Conservation (phyloP, 2,113 vertebrate genomes). For the Gymnorhina tibicen region DNA sequence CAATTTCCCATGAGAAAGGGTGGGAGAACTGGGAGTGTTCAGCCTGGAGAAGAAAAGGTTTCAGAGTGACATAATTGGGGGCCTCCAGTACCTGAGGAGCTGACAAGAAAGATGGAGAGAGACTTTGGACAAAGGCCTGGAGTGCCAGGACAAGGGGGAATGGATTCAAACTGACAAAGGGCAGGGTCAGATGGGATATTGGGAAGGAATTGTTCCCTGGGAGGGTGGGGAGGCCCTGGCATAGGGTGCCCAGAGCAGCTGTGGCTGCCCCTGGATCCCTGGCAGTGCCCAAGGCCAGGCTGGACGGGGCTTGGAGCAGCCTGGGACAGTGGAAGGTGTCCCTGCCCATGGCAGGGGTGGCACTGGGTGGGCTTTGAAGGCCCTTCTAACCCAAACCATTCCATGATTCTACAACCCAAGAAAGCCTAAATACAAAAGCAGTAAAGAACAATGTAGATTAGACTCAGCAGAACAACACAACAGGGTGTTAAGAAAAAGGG, state of each 20-base stretch:
- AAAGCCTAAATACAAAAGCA: not conserved
- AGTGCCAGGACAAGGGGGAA: not conserved
- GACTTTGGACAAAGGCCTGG: not conserved
- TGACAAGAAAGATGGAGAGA: not conserved
- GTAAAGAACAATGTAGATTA: not conserved
- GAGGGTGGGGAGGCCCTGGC: not conserved
- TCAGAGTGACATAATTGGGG: not conserved
- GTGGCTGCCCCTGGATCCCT: not conserved
- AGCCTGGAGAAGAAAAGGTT: not conserved
- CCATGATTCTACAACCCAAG: not conserved
- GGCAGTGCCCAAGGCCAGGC: accelerated
- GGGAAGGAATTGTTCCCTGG: accelerated
- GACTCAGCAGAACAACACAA: not conserved
- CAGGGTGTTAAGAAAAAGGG: not conserved
- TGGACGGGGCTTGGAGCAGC: not conserved
- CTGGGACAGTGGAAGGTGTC: not conserved
- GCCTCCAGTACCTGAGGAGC: not conserved
- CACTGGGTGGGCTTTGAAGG: accelerated
- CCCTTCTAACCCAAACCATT: not conserved
- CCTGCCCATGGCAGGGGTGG: not conserved
- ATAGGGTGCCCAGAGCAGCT: not conserved
- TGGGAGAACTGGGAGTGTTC: not conserved
- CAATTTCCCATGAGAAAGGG: not conserved
- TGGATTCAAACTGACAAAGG: not conserved
- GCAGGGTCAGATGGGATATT: accelerated